These are phyloP conservation scores for Peromyscus maniculatus DNA, from an alignment of 2,113 vertebrate species.

Conservation along the genomic window DNA sequence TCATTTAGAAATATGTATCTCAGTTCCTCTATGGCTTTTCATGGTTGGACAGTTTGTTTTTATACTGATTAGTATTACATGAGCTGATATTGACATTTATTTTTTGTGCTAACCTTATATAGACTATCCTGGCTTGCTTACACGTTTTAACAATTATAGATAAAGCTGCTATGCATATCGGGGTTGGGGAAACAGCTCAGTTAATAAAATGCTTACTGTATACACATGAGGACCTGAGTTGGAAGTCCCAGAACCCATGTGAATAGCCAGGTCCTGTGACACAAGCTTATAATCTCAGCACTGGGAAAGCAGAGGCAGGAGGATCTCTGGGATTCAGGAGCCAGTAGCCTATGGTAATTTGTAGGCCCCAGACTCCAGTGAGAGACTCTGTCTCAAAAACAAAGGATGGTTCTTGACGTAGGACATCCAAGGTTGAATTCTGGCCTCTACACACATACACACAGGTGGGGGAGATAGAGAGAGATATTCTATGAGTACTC, in stretches of 20 bases:
- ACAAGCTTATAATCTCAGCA: not conserved
- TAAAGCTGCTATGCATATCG: no score
- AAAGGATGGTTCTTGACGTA: no score
- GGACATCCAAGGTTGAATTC: not conserved
- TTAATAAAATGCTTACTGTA: not conserved
- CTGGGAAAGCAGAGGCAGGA: not conserved
- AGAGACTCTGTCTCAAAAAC: not conserved
- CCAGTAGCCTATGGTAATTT: not conserved
- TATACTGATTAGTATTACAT: not conserved
- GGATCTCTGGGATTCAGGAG: not conserved
- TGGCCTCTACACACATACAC: not conserved
- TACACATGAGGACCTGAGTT: not conserved
- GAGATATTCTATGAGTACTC: not conserved
- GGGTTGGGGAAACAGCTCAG: not conserved
- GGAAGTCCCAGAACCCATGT: not conserved
- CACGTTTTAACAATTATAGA: not conserved
- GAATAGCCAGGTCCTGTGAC: not conserved
- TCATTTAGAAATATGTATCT: not conserved
- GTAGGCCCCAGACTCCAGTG: not conserved
- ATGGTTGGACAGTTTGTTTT: not conserved
- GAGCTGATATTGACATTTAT: not conserved
- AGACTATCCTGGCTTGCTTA: not conserved
- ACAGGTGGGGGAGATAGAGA: not conserved
- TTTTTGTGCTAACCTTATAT: not conserved
- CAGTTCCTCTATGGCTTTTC: not conserved